A percentile compares a stretch with the other conserved stretches of the same genome.
Conservation (phyloP, 2,797 vertebrate genomes). For the Remorina albescens region DNA sequence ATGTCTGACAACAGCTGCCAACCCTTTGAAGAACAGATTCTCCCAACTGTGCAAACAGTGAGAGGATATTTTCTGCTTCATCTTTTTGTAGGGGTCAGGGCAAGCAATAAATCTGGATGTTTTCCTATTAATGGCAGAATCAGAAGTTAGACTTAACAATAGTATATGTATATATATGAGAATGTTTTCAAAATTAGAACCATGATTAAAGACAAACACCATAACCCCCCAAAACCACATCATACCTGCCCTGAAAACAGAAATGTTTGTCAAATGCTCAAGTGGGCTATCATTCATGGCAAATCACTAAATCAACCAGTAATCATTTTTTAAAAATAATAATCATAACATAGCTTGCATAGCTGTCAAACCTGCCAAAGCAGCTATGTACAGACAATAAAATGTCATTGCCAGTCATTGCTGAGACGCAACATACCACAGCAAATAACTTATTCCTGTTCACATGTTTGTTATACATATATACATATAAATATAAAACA, state of each 20-base stretch:
- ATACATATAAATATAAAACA: too few relatives aligned
- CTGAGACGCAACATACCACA: not conserved
- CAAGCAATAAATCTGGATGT: not conserved
- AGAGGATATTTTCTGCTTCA: not conserved
- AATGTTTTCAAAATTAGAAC: not conserved
- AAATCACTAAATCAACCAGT: not conserved
- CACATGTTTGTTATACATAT: too few relatives aligned
- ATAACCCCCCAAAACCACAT: not conserved
- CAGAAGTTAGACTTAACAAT: not conserved
- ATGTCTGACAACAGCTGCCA: constrained; percentile 10
- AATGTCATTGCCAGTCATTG: constrained; percentile 8
- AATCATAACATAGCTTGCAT: not conserved
- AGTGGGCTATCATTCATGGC: not conserved
- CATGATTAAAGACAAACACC: not conserved
- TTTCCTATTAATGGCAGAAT: not conserved
- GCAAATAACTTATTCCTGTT: not conserved
- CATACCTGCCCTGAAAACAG: not conserved
- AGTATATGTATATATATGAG: constrained; percentile 1
- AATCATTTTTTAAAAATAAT: constrained; percentile 1
- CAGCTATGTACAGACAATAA: not conserved
- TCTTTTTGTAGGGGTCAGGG: not conserved
- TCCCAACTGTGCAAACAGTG: not conserved
- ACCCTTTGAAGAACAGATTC: not conserved
- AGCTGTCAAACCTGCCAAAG: not conserved
- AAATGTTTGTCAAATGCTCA: not conserved